These are phyloP conservation scores for Trachelus iudaicus DNA, from an alignment of 2,888 invertebrate genomes.

Conservation along the genomic window DNA sequence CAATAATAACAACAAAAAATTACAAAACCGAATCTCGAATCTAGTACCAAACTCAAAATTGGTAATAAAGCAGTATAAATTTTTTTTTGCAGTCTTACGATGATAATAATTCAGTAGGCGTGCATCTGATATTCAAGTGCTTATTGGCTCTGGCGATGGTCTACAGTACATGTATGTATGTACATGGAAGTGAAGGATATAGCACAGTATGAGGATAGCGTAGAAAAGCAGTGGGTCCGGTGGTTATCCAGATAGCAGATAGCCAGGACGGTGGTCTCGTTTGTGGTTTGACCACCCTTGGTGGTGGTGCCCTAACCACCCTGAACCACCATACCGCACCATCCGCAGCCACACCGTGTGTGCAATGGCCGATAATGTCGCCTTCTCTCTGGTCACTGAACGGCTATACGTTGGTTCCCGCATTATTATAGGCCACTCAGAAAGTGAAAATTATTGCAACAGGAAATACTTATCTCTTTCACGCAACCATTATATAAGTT, in stretches of 20 bases:
- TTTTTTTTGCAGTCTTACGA: neutral
- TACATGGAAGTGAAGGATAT: neutral
- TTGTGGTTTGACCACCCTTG: conserved; percentile 66
- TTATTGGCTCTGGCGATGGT: neutral
- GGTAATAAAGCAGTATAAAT: neutral
- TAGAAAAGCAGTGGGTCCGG: conserved; percentile 27
- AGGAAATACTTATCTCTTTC: neutral
- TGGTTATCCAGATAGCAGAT: conserved; percentile 66
- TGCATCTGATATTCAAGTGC: neutral
- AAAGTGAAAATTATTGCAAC: neutral
- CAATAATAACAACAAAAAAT: neutral
- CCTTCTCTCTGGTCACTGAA: conserved; percentile 42
- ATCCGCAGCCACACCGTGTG: conserved; percentile 58
- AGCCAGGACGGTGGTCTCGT: conserved; percentile 66
- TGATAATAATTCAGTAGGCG: neutral
- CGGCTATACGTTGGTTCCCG: neutral
- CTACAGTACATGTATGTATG: neutral
- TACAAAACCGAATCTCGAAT: neutral
- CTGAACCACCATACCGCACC: conserved; percentile 61
- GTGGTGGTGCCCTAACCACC: conserved; percentile 61
- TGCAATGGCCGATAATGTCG: conserved; percentile 63
- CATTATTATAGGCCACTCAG: neutral
- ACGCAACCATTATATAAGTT: neutral
- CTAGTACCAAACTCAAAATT: neutral
- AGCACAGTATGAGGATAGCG: neutral